Evolutionary conservation across 2,888 invertebrate species (phyloP).

Genomic region (Mimas tiliae): DNA sequence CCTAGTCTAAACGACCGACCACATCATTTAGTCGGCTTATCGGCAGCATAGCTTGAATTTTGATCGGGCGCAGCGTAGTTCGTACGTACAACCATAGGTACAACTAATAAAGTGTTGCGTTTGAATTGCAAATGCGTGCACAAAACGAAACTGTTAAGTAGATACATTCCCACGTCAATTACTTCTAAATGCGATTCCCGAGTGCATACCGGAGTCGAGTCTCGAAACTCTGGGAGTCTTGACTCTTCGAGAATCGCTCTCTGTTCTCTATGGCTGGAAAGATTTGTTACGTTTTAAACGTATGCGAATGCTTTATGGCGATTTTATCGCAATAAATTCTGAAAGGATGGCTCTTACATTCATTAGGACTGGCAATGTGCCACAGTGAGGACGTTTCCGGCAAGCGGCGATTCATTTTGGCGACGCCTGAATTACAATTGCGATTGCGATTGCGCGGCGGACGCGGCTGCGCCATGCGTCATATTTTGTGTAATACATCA

Average conservation of each 20-base stretch:
- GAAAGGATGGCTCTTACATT: constrained; percentile 62
- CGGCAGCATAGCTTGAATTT: constrained; percentile 57
- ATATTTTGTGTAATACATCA: constrained; percentile 36
- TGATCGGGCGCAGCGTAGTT: constrained; percentile 45
- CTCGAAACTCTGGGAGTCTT: too few relatives aligned
- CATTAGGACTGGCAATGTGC: constrained; percentile 72
- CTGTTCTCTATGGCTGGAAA: constrained; percentile 30
- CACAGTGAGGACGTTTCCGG: constrained; percentile 73
- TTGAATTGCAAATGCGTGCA: constrained; percentile 62
- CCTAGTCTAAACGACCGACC: constrained; percentile 46
- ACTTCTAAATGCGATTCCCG: constrained; percentile 47
- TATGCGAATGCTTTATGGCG: constrained; percentile 40
- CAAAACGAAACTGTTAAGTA: constrained; percentile 52
- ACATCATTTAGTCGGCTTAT: constrained; percentile 56
- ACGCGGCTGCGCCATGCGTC: constrained; percentile 68
- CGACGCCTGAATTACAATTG: constrained; percentile 71
- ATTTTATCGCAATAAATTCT: constrained; percentile 54
- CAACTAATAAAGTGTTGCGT: constrained; percentile 57
- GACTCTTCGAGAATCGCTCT: constrained; percentile 36
- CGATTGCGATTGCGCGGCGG: constrained; percentile 54
- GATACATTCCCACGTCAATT: constrained; percentile 66
- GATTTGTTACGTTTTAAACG: constrained; percentile 35
- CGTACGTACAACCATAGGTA: constrained; percentile 41
- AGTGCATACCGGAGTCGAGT: constrained; percentile 35
- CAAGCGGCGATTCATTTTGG: constrained; percentile 70